Base-by-base conservation (phyloP, 2,797 vertebrate genomes). In the Rhinichthys osculus region DNA sequence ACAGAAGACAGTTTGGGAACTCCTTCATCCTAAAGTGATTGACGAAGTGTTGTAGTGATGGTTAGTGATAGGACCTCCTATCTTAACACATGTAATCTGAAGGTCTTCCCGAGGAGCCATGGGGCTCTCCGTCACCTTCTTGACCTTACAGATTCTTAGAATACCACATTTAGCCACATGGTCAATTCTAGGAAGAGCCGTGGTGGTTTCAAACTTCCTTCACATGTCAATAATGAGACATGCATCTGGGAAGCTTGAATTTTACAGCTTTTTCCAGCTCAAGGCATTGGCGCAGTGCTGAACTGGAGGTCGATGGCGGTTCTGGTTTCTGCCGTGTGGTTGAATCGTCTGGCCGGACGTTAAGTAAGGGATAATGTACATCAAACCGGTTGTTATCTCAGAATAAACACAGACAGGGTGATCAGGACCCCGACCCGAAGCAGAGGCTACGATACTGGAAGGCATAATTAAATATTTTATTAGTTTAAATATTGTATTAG, bases 121-220 rank as follows among this genome's bases (percentile, higher is more conserved):
- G n/a, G 9, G 50, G 23, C 79, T 81, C 47, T 71, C 27, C 47
- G 1, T 71, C 80, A 71, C 47, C 47, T n/a, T n/a, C 33, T 50
- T 81, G 64, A 82, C 54, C 52, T 23, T 23, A 19, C 23, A 74
- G 57, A 83, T 83, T 76, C 82, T 76, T 83, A 74, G 82, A 76
- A 83, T 83, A 64, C 71, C 82, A 74, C 54, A 62, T 73, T 47
- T 73, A 47, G 27, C 16, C 38, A 81, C 21, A 70, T 52, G 66
- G 21, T 40, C 80, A 19, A 66, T 83, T 83, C 71, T 83, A 83
- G 71, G 72, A 83, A 76, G 30, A 52, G 67, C 44, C 69, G 8
- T 9, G 23, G 13, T 42, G 76, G 76, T 59, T 81, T 66, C 62
- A 76, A 76, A 76, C 82, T 64, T 52, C 42, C 27, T 67, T 52